Evolutionary conservation across 2,888 invertebrate species (phyloP), one percentile per base, ranked within the genome.

Genomic region (Hemithea aestivaria): DNA sequence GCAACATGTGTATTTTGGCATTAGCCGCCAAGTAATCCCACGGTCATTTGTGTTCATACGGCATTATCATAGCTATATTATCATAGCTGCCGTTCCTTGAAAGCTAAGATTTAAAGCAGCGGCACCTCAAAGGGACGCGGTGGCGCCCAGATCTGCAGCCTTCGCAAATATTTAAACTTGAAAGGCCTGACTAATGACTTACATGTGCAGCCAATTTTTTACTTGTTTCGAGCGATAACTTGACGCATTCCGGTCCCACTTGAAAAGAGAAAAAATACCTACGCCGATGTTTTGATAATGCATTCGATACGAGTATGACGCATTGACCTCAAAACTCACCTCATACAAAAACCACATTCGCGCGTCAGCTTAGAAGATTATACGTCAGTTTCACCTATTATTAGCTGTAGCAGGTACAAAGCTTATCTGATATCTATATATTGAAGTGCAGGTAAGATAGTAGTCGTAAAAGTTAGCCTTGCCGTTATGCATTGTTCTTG

Each of bases 21-120:
- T 46, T 39, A 46, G 36, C 33, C 26, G 66, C 69, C 68, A 68
- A 69, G 66, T 75, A 82, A 85, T 85, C 75, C 77, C 57, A 78
- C 76, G 84, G 74, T 81, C 79, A 82, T 79, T 87, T 85, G 81
- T 85, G 79, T 80, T 83, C 73, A 83, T 69, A 68, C 64, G 65
- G 64, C 81, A 72, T 76, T 69, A 73, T 74, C n/a, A n/a, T n/a
- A 40, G 56, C 54, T 67, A 83, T 85, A 81, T 85, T 85, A 62
- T 82, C 64, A 59, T 81, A 84, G 83, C 77, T 82, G 82, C 63
- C 62, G 64, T 63, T 64, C 56, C 33, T 51, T 62, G 62, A 62
- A 72, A 66, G 61, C 47, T 29, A 40, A 40, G 24, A 25, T 25
- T 20, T 12, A 36, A 47, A 51, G 53, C 56, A 66, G 58, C 75